These are phyloP conservation scores for Frankliniella intonsa DNA, from an alignment of 2,888 invertebrate species.

Conservation along the genomic window DNA sequence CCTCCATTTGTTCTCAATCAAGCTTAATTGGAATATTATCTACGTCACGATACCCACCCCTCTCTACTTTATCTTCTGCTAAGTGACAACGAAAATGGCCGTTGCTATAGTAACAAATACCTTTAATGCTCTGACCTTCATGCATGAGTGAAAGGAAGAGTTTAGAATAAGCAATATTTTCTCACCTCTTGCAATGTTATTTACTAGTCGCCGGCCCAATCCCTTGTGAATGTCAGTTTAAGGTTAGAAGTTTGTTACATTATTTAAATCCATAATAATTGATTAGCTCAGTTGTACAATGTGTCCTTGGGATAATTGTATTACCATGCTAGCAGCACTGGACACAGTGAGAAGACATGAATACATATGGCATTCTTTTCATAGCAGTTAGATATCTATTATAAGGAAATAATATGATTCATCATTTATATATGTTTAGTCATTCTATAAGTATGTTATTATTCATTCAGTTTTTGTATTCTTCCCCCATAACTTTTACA, in stretches of 20 bases:
- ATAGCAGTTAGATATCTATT: neutral
- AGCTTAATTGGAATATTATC: slow-evolving; percentile 22
- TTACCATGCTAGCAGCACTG: neutral
- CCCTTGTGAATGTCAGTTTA: slow-evolving; percentile 11
- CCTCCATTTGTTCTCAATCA: neutral
- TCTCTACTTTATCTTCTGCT: slow-evolving; percentile 25
- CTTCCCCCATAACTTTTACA: neutral
- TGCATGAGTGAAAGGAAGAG: slow-evolving; percentile 1
- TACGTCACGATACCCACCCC: slow-evolving; percentile 16
- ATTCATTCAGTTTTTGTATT: too few relatives aligned
- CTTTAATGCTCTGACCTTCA: slow-evolving; percentile 19
- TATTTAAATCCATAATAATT: neutral
- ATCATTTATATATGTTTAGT: too few relatives aligned
- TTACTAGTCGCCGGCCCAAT: neutral
- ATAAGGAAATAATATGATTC: too few relatives aligned
- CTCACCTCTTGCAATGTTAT: neutral
- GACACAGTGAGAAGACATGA: neutral
- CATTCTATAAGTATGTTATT: too few relatives aligned
- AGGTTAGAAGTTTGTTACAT: neutral
- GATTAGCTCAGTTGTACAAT: neutral
- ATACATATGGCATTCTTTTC: neutral
- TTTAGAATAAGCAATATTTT: neutral
- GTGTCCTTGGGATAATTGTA: slow-evolving; percentile 9
- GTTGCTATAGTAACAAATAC: slow-evolving; percentile 27
- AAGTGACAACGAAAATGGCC: slow-evolving; percentile 25